These are phyloP conservation scores for Philopedon plagiatum DNA, from an alignment of 2,888 invertebrate genomes.

Conservation along the genomic window DNA sequence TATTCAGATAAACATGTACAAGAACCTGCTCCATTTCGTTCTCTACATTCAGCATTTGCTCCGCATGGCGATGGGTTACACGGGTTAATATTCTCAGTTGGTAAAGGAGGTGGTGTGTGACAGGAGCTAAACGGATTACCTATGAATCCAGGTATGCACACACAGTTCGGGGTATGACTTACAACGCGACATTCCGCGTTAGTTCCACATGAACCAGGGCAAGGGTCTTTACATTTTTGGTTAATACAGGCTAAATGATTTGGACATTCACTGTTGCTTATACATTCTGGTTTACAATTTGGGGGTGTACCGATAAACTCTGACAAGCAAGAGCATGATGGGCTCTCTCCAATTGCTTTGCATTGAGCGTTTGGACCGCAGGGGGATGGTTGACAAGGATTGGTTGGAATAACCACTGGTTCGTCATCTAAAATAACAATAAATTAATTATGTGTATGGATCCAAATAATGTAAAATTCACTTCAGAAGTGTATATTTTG, in stretches of 20 bases:
- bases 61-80: slow-evolving; percentile 74
- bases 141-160: slow-evolving; percentile 75
- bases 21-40: slow-evolving; percentile 78
- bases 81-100: slow-evolving; percentile 63
- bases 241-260: slow-evolving; percentile 80
- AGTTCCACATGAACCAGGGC: slow-evolving; percentile 79
- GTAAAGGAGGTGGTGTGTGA: slow-evolving; percentile 52
- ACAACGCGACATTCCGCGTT: slow-evolving; percentile 83
- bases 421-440: slow-evolving; percentile 59
- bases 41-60: slow-evolving; percentile 78
- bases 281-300: slow-evolving; percentile 77
- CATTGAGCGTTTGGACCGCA: slow-evolving; percentile 70
- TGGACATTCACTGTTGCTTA: slow-evolving; percentile 80
- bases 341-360: slow-evolving; percentile 68
- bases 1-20: slow-evolving; percentile 80
- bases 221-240: slow-evolving; percentile 83
- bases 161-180: slow-evolving; percentile 83
- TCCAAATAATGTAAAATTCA: too few species aligned
- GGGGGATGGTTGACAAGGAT: slow-evolving; percentile 70
- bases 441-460: background rate
- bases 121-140: slow-evolving; percentile 79
- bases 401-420: slow-evolving; percentile 60
- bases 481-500: too few species aligned
- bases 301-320: slow-evolving; percentile 69
- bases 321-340: slow-evolving; percentile 71